Evolutionary conservation across 35 echinoderm and acorn worm species (phyloP), one percentile per base, ranked within the genome.

Genomic region (Heliocidaris erythrogramma): DNA sequence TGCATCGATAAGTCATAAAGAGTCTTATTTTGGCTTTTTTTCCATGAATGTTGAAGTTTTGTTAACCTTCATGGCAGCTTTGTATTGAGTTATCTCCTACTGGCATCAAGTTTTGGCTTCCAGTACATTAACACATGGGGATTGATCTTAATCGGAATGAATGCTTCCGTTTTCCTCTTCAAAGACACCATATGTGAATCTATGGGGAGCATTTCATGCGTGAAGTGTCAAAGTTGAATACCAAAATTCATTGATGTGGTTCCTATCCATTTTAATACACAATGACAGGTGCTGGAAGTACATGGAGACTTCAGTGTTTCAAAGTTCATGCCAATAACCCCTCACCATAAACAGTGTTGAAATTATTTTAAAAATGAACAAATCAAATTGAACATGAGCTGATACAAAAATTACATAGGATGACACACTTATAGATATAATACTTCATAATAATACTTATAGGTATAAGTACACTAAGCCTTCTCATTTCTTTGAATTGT

Each of bases 91-190:
- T 78, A 78, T 78, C 65, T 78, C 65, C 65, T 78, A 2, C 27
- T n/a, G 21, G 65, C 65, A 78, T 78, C 65, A 24, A 7, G 21
- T 78, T 78, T 78, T 78, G 21, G 65, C 65, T 78, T 78, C 65
- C 65, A 78, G 65, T 24, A 78, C 65, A 78, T 78, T 78, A 78
- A n/a, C 65, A 78, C 65, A 78, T 78, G 65, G 65, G 65, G 65
- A 78, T 78, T 24, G 65, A 78, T 27, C 21, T 27, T 78, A 21
- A 78, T 78, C 65, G 4, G 7, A 7, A 78, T 78, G 18, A 78
- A 78, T 5, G 18, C 65, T 78, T 78, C 65, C 27, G 65, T 7
- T 78, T 78, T 78, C 21, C 65, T n/a, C 65, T 21, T 78, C 27
- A 78, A 78, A 78, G 65, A 78, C 65, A 78, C 65, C 65, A 5